These are phyloP conservation scores for Brachionus koreanus DNA, from an alignment of 1,140 invertebrate genomes.

Conservation along the genomic window DNA sequence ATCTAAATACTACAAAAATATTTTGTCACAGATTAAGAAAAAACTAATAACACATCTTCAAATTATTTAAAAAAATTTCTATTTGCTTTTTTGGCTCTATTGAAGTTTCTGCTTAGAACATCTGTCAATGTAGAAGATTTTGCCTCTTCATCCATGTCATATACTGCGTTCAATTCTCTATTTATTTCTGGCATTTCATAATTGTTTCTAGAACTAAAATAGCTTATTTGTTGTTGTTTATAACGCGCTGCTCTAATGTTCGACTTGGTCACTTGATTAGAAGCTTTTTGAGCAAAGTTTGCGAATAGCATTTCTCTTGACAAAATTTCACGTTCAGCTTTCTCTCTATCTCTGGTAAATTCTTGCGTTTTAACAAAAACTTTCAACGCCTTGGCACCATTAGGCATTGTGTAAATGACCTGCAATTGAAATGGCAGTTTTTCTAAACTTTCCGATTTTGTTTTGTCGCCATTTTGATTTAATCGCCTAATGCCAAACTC, in stretches of 20 bases:
- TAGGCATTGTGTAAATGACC: slow-evolving; percentile 49
- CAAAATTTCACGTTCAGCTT: not conserved
- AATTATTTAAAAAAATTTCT: slow-evolving; percentile 21
- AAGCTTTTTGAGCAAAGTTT: slow-evolving; percentile 24
- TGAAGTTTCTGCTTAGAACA: not conserved
- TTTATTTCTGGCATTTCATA: not conserved
- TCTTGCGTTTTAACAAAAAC: slow-evolving; percentile 17
- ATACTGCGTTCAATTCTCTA: not conserved
- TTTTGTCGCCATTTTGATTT: not conserved
- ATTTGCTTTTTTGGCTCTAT: not conserved
- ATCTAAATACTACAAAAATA: not conserved
- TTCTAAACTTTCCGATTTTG: not conserved
- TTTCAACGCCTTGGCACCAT: slow-evolving; percentile 48
- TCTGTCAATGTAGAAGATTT: not conserved
- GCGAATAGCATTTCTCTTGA: not conserved
- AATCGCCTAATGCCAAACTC: slow-evolving; percentile 37
- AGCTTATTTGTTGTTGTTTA: not conserved
- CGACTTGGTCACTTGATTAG: not conserved
- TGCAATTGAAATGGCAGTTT: slow-evolving; percentile 48
- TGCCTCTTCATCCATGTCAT: not conserved
- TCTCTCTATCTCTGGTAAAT: not conserved
- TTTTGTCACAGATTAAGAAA: not conserved
- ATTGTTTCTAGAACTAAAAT: not conserved
- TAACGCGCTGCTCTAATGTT: not conserved
- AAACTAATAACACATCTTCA: too few relatives aligned